Base-by-base conservation (phyloP, 37 sponge, comb jelly and placozoan genomes). In the Theonella swinhoei region DNA sequence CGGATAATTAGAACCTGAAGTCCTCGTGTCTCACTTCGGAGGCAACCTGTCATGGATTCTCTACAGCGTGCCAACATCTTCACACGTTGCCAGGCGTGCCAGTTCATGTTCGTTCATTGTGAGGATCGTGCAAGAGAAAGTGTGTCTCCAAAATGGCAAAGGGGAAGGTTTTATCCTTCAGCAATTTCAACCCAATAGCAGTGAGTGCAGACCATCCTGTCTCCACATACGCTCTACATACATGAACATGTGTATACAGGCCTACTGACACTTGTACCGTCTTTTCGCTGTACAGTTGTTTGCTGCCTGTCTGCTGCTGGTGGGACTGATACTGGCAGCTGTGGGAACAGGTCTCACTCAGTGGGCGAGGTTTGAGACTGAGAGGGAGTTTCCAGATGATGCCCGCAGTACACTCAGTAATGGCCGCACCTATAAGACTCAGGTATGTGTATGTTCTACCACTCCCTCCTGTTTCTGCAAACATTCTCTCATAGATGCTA, bases 101-200 rank as follows among this genome's bases (percentile, higher is more conserved):
- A 47, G 11, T 47, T 7, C 54, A 47, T n/a, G n/a, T n/a, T n/a
- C n/a, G n/a, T n/a, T n/a, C n/a, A n/a, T n/a, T n/a, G n/a, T n/a
- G n/a, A n/a, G n/a, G n/a, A n/a, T n/a, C n/a, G n/a, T n/a, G n/a
- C n/a, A n/a, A n/a, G n/a, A n/a, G n/a, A n/a, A n/a, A n/a, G n/a
- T n/a, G n/a, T n/a, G n/a, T n/a, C n/a, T n/a, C n/a, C n/a, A n/a
- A n/a, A n/a, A 47, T 47, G 54, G 54, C 54, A 47, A 78, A 64
- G 66, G 65, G 65, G 1, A 82, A 82, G 70, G 7, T 70, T 26
- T 5, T 86, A 5, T 86, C 87, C 36, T 79, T 80, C 65, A 28
- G 64, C 42, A 79, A 86, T 74, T 86, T 86, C 80, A 86, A 86
- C 35, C 87, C 87, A 29, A 30, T 79, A 0, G 80, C 87, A 0